phyloP scores from a whole-genome alignment of 2,888 invertebrate species.

The Orthosia gothica region DNA sequence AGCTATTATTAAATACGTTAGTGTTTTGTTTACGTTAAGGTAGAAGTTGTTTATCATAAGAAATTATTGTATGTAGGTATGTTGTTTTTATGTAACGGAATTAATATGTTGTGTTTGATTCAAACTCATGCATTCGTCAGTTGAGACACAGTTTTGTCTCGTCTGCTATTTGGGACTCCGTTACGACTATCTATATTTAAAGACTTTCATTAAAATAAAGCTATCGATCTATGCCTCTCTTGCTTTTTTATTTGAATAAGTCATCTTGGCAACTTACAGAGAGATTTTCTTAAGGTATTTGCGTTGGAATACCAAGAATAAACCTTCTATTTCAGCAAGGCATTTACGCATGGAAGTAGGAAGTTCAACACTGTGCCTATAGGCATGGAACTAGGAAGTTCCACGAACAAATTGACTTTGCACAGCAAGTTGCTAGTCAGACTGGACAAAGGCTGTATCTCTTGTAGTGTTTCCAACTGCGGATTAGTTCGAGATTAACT shows the following conservation, averaged over 20 bases:
- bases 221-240: too few relatives aligned
- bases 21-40: neutral
- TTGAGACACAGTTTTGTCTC: neutral
- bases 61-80: neutral
- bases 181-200: neutral
- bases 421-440: neutral
- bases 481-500: conserved; percentile 30
- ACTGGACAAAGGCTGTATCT: conserved; percentile 36
- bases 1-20: neutral
- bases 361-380: neutral
- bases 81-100: neutral
- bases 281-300: neutral
- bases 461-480: conserved; percentile 30
- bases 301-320: too few relatives aligned
- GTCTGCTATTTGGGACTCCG: neutral
- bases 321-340: neutral
- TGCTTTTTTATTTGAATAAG: neutral
- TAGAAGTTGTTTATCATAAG: too few relatives aligned
- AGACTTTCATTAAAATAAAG: neutral
- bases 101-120: neutral
- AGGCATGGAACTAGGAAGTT: neutral
- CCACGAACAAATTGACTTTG: conserved; percentile 11
- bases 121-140: neutral
- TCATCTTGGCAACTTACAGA: neutral
- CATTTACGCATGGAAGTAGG: neutral